A percentile compares a stretch with the other conserved stretches of the same genome.
phyloP scores from a whole-genome alignment of 2,888 invertebrate species.

The Aphidoletes aphidimyza region DNA sequence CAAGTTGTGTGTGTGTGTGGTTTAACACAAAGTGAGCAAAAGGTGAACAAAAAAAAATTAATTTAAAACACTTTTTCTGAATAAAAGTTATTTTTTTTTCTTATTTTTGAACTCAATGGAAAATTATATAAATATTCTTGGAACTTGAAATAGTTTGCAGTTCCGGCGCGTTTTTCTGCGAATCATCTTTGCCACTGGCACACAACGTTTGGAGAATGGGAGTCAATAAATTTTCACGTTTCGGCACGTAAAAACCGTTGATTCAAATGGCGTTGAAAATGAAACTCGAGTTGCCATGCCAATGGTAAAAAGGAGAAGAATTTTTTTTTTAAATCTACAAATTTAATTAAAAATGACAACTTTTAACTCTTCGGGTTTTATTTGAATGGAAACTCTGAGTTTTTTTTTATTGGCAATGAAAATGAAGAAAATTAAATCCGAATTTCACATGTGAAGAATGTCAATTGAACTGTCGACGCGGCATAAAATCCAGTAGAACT shows the following conservation, averaged over 20 bases:
- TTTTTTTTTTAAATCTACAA: too few species aligned
- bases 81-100: background rate
- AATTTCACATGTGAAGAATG: too few species aligned
- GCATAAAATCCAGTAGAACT: too few species aligned
- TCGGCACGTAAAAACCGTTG: background rate
- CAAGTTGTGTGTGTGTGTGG: background rate
- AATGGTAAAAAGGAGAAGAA: background rate
- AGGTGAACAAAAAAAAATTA: background rate
- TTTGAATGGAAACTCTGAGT: too few species aligned
- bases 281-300: background rate
- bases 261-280: background rate
- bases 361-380: too few species aligned
- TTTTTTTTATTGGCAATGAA: too few species aligned
- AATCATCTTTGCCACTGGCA: background rate
- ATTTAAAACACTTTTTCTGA: background rate
- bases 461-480: too few species aligned
- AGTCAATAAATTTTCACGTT: conserved; percentile 27
- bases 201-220: too few species aligned
- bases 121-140: conserved; percentile 36
- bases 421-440: too few species aligned
- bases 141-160: conserved; percentile 23
- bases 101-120: background rate
- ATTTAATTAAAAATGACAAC: too few species aligned
- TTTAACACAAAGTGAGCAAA: background rate
- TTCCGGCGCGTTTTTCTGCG: background rate